Conservation (phyloP, 2,113 vertebrate genomes). For the Gobiocypris rarus region DNA sequence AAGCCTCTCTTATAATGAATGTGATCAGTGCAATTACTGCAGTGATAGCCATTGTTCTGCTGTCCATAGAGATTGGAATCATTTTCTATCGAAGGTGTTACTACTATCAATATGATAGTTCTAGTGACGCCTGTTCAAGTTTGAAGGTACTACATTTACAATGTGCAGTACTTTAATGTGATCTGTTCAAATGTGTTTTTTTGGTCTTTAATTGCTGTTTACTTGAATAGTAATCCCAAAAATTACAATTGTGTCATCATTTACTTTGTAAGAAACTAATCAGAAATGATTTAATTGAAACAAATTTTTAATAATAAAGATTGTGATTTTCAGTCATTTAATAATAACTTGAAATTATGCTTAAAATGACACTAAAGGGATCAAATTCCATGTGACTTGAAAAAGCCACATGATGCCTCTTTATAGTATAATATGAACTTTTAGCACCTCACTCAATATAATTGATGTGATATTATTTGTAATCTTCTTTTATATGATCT, state of each 20-base stretch:
- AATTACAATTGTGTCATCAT: neutral
- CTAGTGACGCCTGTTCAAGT: neutral
- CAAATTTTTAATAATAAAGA: neutral
- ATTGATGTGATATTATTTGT: neutral
- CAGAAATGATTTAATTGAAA: neutral
- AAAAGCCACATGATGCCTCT: neutral
- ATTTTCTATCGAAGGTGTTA: accelerated
- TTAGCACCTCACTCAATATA: neutral
- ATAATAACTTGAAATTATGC: neutral
- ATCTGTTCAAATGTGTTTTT: neutral
- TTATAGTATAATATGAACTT: neutral
- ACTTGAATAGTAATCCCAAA: too few species aligned
- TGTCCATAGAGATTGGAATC: accelerated
- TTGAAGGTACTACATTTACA: neutral
- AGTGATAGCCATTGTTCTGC: neutral
- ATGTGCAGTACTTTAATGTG: neutral
- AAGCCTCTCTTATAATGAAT: constrained; percentile 41
- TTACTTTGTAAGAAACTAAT: too few species aligned
- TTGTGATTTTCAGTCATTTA: neutral
- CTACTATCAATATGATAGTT: accelerated
- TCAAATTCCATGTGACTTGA: neutral
- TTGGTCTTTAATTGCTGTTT: too few species aligned
- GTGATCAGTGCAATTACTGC: constrained; percentile 40
- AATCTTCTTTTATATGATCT: neutral
- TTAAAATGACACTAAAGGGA: neutral